Evolutionary conservation across 64 coral and sea anemone genomes (phyloP).

Genomic region (Stylophora pistillata): DNA sequence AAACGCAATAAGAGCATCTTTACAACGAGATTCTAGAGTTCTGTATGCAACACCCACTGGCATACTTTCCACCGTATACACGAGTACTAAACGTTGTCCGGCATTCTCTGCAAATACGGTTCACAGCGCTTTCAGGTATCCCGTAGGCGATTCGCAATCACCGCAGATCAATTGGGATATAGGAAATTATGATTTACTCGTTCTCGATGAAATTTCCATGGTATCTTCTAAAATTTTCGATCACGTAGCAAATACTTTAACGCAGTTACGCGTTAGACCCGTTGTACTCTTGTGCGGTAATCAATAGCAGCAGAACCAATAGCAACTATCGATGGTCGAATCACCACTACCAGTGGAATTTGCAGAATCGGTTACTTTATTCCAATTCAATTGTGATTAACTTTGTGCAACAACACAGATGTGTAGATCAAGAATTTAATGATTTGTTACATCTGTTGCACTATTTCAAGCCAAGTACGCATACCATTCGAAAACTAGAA

Average conservation of each 20-base stretch:
- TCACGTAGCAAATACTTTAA: slow-evolving; percentile 31
- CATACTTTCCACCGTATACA: background rate
- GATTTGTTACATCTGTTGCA: background rate
- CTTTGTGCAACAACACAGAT: slow-evolving; percentile 22
- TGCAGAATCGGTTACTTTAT: background rate
- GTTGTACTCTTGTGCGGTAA: slow-evolving; percentile 48
- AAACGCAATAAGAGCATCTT: too few species aligned
- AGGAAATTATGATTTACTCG: background rate
- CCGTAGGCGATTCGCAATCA: background rate
- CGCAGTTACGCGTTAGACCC: slow-evolving; percentile 8
- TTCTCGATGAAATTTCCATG: slow-evolving; percentile 63
- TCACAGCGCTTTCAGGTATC: slow-evolving; percentile 10
- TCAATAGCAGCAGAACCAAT: slow-evolving; percentile 47
- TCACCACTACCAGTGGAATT: background rate
- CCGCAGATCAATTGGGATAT: slow-evolving; percentile 15
- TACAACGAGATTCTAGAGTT: background rate
- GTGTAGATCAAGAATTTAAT: background rate
- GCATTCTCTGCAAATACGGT: background rate
- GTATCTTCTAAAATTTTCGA: slow-evolving; percentile 9
- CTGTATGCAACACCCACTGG: slow-evolving; percentile 37
- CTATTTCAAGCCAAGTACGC: background rate
- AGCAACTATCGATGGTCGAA: background rate
- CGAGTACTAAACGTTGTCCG: background rate
- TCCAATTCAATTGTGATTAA: too few species aligned
- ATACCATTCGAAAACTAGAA: background rate